Conservation (phyloP, 2,113 vertebrate species). For the Triplophysa siluroides region DNA sequence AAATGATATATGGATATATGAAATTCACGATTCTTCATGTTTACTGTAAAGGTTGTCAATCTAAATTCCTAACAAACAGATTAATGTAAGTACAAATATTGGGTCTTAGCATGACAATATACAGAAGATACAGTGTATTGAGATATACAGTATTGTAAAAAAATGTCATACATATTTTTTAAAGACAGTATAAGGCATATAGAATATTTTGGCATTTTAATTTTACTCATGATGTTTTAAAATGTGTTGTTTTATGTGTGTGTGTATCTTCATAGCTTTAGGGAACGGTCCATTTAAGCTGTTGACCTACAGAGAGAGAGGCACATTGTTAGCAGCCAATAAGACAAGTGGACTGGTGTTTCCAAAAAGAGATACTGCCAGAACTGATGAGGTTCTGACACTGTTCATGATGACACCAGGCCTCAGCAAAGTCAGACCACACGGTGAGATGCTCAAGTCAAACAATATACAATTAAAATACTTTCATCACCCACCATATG, state of each 20-base stretch:
- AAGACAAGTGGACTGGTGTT: conserved; percentile 68
- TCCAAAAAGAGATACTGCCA: conserved; percentile 65
- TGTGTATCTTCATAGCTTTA: conserved; percentile 73
- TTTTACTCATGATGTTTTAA: neutral
- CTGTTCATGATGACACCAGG: conserved; percentile 92
- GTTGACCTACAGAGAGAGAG: conserved; percentile 75
- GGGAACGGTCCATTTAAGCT: conserved; percentile 91
- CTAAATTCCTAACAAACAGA: too few species aligned
- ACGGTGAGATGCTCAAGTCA: conserved; percentile 29
- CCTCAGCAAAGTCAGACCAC: conserved; percentile 77
- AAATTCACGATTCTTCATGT: neutral
- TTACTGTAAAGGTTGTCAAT: neutral
- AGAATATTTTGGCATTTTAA: neutral
- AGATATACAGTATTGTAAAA: too few species aligned
- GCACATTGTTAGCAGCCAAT: conserved; percentile 70
- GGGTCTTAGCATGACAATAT: too few species aligned
- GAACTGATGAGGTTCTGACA: conserved; percentile 62
- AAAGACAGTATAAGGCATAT: too few species aligned
- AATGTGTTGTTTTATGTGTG: neutral
- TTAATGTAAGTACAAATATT: too few species aligned
- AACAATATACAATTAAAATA: neutral
- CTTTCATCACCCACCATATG: too few species aligned
- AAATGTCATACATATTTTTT: too few species aligned
- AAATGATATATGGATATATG: too few species aligned
- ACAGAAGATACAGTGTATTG: too few species aligned